Base-by-base conservation (phyloP, 2,113 vertebrate genomes). In the Gopherus flavomarginatus region DNA sequence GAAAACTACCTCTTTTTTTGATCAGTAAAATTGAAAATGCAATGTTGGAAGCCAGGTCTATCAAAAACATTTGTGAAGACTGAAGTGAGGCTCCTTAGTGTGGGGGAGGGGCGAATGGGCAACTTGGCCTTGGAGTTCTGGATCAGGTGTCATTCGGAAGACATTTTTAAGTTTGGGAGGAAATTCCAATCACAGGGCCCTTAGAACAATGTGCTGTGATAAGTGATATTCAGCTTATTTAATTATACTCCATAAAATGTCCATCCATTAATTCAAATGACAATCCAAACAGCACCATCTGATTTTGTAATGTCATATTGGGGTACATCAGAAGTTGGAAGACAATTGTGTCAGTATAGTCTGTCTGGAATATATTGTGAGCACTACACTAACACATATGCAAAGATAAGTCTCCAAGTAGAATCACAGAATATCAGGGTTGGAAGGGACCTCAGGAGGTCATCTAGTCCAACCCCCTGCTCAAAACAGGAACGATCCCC, bases 381-480 rank as follows among this genome's bases (percentile, higher is more conserved):
- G 44, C 50, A 44, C 78, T 47, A 38, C 2, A 5, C 2, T 8
- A 26, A 26, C 21, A 72, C 0, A 2, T 35, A 8, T 0, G 0
- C 47, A 69, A 90, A 2, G 3, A 56, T 12, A 77, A 42, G 10
- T 24, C 42, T 27, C 38, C 24, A 27, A 77, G 24, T 77, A 77
- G 12, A 50, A 5, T 50, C 50, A 50, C 5, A 50, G 50, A 50
- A 50, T 50, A 50, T 50, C 13, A 16, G 50, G 50, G 13, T 50
- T 50, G 50, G 50, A 50, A 50, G 13, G 13, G 14, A 50, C 50
- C 50, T 50, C 50, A 50, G 50, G 50, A 50, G 13, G 50, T 16
- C 50, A 50, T 50, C 50, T 50, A 50, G 50, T 50, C 50, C 50
- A 50, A 50, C 50, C 50, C 13, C 50, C 50, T 50, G 50, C 50